Evolutionary conservation across 2,888 invertebrate species (phyloP), one percentile per base, ranked within the genome.

Genomic region (Ormyrus thymus): DNA sequence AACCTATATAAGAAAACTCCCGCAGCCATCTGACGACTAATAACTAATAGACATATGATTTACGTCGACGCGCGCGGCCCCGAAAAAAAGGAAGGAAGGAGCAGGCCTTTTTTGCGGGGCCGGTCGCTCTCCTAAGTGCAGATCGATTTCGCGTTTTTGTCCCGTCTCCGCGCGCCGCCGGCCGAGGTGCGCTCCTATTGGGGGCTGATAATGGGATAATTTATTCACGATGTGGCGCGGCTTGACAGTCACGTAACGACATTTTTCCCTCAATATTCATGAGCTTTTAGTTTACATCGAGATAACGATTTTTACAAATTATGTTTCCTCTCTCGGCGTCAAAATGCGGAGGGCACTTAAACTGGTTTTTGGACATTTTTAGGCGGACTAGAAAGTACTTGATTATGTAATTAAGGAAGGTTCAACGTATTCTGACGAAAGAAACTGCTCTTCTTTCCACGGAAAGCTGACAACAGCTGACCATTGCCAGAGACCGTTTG

Each of bases 41-140:
- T 74, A 69, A 74, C 62, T 68, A 69, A 69, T 78, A 78, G 62
- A 78, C 62, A 56, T 68, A 73, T 78, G 73, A 78, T 73, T 74
- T 56, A 78, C 55, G 45, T 4, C 11, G n/a, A n/a, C 29, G 59
- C 9, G 43, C 10, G 10, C 29, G 0, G 6, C 2, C 29, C 29
- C 9, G 43, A 50, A 64, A 56, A 45, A 45, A 6, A 13, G 46
- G 9, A 56, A 75, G 53, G 53, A 45, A 55, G 62, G 55, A 10
- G 29, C n/a, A 4, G 29, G 3, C 29, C 0, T 29, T 29, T 53
- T 61, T 51, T 73, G 43, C 11, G 43, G 29, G 29, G 3, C 29
- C 29, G 29, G 29, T 29, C 29, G 2, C 29, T 29, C 29, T 29
- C 29, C 1, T 53, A 29, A 6, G 51, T n/a, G 29, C 55, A 51